Evolutionary conservation across 2,113 vertebrate genomes (phyloP).

Genomic region (Colinus virginianus): DNA sequence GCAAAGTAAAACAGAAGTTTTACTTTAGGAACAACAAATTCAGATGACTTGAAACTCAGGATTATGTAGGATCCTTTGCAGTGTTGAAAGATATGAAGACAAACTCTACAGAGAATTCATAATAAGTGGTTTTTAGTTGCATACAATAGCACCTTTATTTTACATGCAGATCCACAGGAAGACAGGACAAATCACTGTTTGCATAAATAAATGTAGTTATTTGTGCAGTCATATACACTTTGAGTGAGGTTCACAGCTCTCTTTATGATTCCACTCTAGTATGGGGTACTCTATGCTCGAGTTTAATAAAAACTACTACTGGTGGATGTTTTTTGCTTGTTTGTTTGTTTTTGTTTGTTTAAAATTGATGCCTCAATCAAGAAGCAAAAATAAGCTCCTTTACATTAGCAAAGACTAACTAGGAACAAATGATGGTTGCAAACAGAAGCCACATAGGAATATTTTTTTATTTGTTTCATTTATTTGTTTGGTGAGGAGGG

Average conservation of each 20-base stretch:
- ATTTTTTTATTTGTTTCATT: too few relatives aligned
- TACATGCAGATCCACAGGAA: neutral
- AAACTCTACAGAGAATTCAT: neutral
- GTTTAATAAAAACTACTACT: neutral
- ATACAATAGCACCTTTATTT: neutral
- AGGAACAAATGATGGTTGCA: neutral
- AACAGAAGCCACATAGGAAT: neutral
- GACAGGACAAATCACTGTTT: neutral
- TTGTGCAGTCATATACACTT: neutral
- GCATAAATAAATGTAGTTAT: neutral
- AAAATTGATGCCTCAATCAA: neutral
- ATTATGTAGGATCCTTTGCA: neutral
- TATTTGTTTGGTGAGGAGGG: neutral
- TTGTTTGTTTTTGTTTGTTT: too few relatives aligned
- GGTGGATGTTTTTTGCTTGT: neutral
- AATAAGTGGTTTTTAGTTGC: neutral
- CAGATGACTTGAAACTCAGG: accelerated
- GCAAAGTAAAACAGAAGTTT: neutral
- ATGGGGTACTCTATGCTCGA: neutral
- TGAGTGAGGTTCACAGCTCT: neutral
- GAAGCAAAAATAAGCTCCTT: neutral
- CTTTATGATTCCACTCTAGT: neutral
- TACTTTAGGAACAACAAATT: neutral
- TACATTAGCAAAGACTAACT: neutral
- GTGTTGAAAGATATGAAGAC: neutral